Percentiles rank a stretch among this genome's conserved stretches.
phyloP scores from a whole-genome alignment of 2,113 vertebrate genomes.

The Alligator mississippiensis region DNA sequence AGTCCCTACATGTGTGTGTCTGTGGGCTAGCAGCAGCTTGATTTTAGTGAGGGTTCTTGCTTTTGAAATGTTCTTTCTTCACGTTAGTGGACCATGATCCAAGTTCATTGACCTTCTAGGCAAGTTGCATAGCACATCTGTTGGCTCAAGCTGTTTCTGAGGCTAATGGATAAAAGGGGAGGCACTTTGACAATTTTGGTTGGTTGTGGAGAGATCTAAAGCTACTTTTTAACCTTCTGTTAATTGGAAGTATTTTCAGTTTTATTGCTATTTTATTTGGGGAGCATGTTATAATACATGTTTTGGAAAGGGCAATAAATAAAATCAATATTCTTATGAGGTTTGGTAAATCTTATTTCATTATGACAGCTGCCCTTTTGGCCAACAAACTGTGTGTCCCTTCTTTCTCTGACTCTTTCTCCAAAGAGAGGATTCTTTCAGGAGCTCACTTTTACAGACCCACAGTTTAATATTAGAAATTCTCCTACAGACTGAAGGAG shows the following conservation, averaged over 20 bases:
- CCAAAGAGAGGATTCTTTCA: not conserved
- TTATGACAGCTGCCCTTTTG: conserved; percentile 19
- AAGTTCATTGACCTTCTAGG: conserved; percentile 10
- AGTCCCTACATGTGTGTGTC: not conserved
- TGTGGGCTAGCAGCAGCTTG: not conserved
- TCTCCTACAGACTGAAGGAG: not conserved
- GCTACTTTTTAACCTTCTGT: conserved; percentile 60
- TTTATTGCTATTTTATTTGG: conserved; percentile 51
- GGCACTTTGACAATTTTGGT: conserved; percentile 13
- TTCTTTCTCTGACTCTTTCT: conserved; percentile 8
- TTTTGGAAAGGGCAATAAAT: conserved; percentile 38
- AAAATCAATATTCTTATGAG: conserved; percentile 48
- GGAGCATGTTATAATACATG: conserved; percentile 61
- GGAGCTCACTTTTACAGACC: not conserved
- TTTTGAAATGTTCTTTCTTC: not conserved
- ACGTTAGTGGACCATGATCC: not conserved
- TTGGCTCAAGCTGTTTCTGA: not conserved
- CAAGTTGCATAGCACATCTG: not conserved
- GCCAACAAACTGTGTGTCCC: conserved; percentile 36
- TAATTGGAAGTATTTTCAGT: conserved; percentile 64
- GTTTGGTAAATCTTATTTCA: conserved; percentile 8
- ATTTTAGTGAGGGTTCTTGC: not conserved
- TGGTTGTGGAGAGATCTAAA: conserved; percentile 37
- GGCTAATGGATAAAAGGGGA: not conserved
- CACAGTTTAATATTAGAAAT: not conserved